Conservation (phyloP, 1,140 invertebrate species). For the Magallana angulata region DNA sequence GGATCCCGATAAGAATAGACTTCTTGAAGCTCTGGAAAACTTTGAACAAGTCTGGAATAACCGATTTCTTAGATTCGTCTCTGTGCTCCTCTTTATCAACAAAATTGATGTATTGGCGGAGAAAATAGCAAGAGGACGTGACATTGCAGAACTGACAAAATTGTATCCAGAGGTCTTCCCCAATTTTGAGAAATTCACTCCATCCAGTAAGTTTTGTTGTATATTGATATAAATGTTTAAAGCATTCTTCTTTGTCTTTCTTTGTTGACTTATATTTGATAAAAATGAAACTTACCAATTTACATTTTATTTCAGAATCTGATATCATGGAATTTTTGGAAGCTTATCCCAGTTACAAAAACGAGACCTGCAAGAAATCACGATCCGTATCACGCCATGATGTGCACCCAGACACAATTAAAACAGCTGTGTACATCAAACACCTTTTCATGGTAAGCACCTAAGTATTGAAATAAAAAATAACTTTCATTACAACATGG, state of each 20-base stretch:
- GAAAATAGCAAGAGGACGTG: constrained; percentile 84
- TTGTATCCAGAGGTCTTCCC: constrained; percentile 67
- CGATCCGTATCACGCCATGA: constrained; percentile 63
- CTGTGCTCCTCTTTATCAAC: constrained; percentile 89
- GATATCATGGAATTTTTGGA: constrained; percentile 4
- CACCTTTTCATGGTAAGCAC: constrained; percentile 72
- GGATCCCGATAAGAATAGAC: constrained; percentile 85
- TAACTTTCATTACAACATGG: too few species aligned
- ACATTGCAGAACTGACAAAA: constrained; percentile 62
- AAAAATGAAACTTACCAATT: not conserved
- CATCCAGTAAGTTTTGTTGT: constrained; percentile 62
- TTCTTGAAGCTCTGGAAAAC: constrained; percentile 86
- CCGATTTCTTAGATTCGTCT: constrained; percentile 87
- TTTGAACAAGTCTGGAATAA: constrained; percentile 89
- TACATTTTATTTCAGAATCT: not conserved
- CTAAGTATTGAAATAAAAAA: too few species aligned
- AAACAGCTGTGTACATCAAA: constrained; percentile 75
- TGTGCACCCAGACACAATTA: constrained; percentile 69
- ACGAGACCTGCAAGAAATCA: constrained; percentile 46
- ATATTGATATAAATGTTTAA: not conserved
- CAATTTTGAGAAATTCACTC: constrained; percentile 64
- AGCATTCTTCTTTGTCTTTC: not conserved
- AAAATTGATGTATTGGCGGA: constrained; percentile 89
- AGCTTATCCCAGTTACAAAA: not conserved
- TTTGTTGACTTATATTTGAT: too few species aligned